Evolutionary conservation across 2,888 invertebrate genomes (phyloP).

Genomic region (Callyntrura sp.): DNA sequence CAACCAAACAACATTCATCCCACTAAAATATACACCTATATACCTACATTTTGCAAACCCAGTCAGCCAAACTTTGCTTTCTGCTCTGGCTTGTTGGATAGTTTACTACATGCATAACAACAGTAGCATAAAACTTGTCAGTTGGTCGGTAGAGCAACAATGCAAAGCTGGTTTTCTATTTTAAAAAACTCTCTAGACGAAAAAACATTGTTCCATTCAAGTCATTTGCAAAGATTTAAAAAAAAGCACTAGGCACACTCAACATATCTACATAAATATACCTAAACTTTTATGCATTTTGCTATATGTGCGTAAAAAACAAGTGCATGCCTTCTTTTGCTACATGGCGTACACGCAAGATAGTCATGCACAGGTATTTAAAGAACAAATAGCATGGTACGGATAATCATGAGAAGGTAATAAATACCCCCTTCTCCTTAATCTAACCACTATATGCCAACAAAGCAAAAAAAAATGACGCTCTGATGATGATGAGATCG

Average conservation of each 20-base stretch:
- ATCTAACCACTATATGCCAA: too few relatives aligned
- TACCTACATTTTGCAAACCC: not conserved
- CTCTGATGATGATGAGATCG: slow-evolving; percentile 22
- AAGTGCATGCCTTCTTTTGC: too few relatives aligned
- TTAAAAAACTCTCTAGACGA: slow-evolving; percentile 14
- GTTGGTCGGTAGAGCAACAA: slow-evolving; percentile 67
- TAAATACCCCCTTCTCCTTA: slow-evolving; percentile 29
- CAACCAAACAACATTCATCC: not conserved
- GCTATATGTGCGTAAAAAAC: not conserved
- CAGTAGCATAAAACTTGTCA: slow-evolving; percentile 73
- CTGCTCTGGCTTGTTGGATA: slow-evolving; percentile 49
- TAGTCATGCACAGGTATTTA: slow-evolving; percentile 19
- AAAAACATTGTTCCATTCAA: slow-evolving; percentile 61
- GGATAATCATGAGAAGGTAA: slow-evolving; percentile 46
- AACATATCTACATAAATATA: not conserved
- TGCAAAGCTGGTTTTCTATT: slow-evolving; percentile 52
- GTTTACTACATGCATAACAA: slow-evolving; percentile 28
- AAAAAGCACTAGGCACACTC: not conserved
- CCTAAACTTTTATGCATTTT: not conserved
- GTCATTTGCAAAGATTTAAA: slow-evolving; percentile 14
- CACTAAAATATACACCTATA: not conserved
- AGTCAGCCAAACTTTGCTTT: slow-evolving; percentile 55
- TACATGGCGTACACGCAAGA: not conserved
- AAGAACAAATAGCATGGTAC: slow-evolving; percentile 21
- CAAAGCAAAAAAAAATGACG: slow-evolving; percentile 17